Evolutionary conservation across 1,140 invertebrate genomes (phyloP).

Genomic region (Penaeus chinensis): DNA sequence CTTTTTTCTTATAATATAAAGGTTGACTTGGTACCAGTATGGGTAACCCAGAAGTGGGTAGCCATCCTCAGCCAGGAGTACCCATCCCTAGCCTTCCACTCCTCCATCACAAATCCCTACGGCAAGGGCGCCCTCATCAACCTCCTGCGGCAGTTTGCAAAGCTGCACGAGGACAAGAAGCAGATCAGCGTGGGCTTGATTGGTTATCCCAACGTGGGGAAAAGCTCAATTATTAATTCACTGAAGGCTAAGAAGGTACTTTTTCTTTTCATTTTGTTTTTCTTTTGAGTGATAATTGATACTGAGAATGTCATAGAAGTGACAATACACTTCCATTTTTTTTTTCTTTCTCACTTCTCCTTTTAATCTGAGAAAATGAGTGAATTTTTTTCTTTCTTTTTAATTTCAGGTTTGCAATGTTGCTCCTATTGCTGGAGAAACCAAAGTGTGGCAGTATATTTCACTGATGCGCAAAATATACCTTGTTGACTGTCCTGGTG

Average conservation of each 20-base stretch:
- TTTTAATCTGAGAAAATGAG: too few species aligned
- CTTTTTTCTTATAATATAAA: conserved; percentile 5
- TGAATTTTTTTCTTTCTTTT: too few species aligned
- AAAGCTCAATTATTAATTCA: conserved; percentile 98
- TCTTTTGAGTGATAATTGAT: neutral
- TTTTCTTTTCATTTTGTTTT: neutral
- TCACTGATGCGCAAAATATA: conserved; percentile 97
- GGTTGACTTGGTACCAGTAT: conserved; percentile 90
- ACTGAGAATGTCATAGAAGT: too few species aligned
- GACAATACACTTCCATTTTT: too few species aligned
- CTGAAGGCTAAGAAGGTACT: conserved; percentile 69
- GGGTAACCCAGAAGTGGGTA: conserved; percentile 97
- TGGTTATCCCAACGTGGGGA: conserved; percentile 99
- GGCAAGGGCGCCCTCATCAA: conserved; percentile 98
- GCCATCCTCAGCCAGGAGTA: conserved; percentile 84
- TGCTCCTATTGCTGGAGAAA: conserved; percentile 98
- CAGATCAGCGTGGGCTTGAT: conserved; percentile 99
- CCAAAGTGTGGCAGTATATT: conserved; percentile 99
- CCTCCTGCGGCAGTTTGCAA: conserved; percentile 94
- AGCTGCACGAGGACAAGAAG: conserved; percentile 94
- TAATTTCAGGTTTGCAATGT: conserved; percentile 82
- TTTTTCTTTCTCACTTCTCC: neutral
- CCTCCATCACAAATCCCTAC: conserved; percentile 97
- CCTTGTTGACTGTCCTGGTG: conserved; percentile 98
- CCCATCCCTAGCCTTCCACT: conserved; percentile 98